These are phyloP conservation scores for Syngnathus rostellatus DNA, from an alignment of 2,797 vertebrate species.

Conservation along the genomic window DNA sequence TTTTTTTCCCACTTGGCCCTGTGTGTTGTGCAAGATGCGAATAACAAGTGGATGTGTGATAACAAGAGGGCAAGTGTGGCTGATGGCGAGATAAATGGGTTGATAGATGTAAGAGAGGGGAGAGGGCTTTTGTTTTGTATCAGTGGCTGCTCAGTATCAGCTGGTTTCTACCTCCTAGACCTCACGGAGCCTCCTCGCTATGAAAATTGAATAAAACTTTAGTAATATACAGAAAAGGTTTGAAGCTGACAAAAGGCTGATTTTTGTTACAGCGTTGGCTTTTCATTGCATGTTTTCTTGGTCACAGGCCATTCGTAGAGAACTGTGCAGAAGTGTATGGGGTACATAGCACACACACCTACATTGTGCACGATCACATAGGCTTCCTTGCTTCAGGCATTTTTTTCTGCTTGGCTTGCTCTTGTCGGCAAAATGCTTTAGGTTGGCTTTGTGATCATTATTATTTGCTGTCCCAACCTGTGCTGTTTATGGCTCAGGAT, in stretches of 20 bases:
- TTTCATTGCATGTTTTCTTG: constrained; percentile 18
- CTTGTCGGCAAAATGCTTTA: constrained; percentile 41
- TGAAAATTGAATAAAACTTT: constrained; percentile 3
- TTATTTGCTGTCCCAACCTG: constrained; percentile 26
- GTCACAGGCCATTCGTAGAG: constrained; percentile 11
- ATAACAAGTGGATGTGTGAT: constrained; percentile 8
- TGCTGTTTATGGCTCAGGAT: constrained; percentile 18
- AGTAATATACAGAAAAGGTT: constrained; percentile 3
- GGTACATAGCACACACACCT: constrained; percentile 19
- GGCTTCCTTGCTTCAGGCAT: constrained; percentile 37
- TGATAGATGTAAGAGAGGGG: neutral
- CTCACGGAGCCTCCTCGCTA: neutral
- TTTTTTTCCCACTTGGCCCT: constrained; percentile 11
- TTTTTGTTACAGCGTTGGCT: constrained; percentile 15
- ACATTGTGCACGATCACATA: constrained; percentile 14
- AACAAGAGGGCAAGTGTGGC: neutral
- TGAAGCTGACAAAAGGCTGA: constrained; percentile 1
- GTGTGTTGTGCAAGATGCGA: constrained; percentile 8
- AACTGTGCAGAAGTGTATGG: constrained; percentile 12
- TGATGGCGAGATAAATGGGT: neutral
- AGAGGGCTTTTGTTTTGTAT: constrained; percentile 9
- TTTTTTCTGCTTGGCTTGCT: constrained; percentile 64
- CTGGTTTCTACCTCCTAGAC: constrained; percentile 9
- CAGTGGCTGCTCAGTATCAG: constrained; percentile 14
- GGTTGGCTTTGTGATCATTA: constrained; percentile 28